Percentiles rank a stretch among this genome's conserved stretches.
Conservation (phyloP, 2,113 vertebrate species). For the Clarias macrocephalus region DNA sequence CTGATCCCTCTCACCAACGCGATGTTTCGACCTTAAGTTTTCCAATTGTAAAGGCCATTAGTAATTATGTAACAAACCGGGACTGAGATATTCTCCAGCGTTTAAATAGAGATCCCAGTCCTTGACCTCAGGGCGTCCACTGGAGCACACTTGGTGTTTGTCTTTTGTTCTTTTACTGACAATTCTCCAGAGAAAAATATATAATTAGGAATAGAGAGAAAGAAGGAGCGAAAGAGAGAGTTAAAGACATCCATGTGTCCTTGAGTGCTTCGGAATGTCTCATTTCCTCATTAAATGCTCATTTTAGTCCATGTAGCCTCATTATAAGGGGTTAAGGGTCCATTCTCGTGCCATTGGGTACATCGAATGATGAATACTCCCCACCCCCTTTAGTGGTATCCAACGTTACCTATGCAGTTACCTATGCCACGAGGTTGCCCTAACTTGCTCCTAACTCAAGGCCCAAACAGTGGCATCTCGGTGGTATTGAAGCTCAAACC, state of each 20-base stretch:
- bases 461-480: too few species aligned
- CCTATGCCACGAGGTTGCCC: too few species aligned
- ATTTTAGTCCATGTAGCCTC: background rate
- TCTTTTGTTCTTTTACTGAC: slow-evolving; percentile 19
- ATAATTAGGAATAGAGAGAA: slow-evolving; percentile 23
- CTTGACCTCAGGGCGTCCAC: slow-evolving; percentile 31
- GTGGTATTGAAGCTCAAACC: too few species aligned
- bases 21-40: background rate
- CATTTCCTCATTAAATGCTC: background rate
- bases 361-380: too few species aligned
- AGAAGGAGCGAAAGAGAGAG: background rate
- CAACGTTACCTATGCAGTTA: too few species aligned
- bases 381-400: too few species aligned
- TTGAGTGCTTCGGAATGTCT: background rate
- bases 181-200: background rate
- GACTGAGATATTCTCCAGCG: slow-evolving; percentile 20
- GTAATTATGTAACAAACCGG: background rate
- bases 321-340: background rate
- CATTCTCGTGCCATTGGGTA: too few species aligned
- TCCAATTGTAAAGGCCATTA: background rate
- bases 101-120: slow-evolving; percentile 30
- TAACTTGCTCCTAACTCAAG: too few species aligned
- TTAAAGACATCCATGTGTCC: background rate
- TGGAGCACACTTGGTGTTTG: slow-evolving; percentile 9
- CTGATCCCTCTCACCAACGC: background rate